phyloP scores from a whole-genome alignment of 1,140 invertebrate genomes.

The Diachasmimorpha longicaudata region DNA sequence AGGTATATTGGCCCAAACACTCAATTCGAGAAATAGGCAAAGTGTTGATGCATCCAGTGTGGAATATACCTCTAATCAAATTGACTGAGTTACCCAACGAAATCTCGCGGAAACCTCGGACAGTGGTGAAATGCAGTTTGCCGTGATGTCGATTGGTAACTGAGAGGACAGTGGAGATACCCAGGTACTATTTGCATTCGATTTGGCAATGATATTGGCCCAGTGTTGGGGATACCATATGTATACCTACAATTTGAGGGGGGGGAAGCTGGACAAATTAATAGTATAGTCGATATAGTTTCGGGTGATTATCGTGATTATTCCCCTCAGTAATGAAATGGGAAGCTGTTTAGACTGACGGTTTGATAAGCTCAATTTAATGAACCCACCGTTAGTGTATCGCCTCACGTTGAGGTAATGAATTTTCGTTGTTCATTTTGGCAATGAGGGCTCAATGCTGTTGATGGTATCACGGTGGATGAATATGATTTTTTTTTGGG shows the following conservation, averaged over 20 bases:
- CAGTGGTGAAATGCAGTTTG: neutral
- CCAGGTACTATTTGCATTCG: neutral
- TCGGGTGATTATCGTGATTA: neutral
- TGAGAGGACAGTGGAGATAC: neutral
- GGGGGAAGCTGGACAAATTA: neutral
- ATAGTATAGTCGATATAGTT: neutral
- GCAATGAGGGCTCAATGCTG: too few species aligned
- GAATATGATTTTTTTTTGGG: too few species aligned
- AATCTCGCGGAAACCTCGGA: neutral
- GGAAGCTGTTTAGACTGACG: neutral
- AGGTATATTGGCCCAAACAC: neutral
- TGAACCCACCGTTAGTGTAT: neutral
- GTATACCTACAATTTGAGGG: neutral
- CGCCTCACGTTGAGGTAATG: too few species aligned
- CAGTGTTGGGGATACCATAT: neutral
- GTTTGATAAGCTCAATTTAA: conserved; percentile 1
- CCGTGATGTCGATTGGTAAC: neutral
- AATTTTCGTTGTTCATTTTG: too few species aligned
- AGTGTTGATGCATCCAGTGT: neutral
- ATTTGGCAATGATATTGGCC: neutral
- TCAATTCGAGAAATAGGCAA: conserved; percentile 7
- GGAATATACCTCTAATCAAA: neutral
- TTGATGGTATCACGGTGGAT: too few species aligned
- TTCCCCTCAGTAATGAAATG: neutral
- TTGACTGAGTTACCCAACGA: neutral